A percentile compares a stretch with the other conserved stretches of the same genome.
These are phyloP conservation scores for Apocheima hispidaria DNA, from an alignment of 2,888 invertebrate species.

Conservation along the genomic window DNA sequence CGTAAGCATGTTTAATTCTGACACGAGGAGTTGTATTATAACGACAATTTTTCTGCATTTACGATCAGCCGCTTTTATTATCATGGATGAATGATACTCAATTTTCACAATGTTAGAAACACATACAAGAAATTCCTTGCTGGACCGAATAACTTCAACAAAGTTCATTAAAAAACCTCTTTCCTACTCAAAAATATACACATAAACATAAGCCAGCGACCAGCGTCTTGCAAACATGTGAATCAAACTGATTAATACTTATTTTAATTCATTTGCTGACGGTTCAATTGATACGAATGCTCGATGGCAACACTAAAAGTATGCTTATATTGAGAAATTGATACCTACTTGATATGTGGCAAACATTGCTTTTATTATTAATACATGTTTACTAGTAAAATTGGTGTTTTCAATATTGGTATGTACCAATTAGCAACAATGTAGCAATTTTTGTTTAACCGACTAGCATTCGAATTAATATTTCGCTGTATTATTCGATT, in stretches of 20 bases:
- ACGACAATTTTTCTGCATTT: no score
- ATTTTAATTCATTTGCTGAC: slow-evolving; percentile 19
- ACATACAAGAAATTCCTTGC: no score
- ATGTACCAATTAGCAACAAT: neutral
- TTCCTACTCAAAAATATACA: neutral
- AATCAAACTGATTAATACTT: slow-evolving; percentile 11
- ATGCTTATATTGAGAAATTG: neutral
- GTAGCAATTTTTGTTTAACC: neutral
- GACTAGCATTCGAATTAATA: neutral
- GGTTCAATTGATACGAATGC: slow-evolving; percentile 3
- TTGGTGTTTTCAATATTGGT: neutral
- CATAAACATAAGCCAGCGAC: slow-evolving; percentile 1
- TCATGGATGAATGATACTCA: no score
- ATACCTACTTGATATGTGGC: neutral
- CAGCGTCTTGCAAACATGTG: slow-evolving; percentile 25
- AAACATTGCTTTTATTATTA: neutral
- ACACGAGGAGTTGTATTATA: no score
- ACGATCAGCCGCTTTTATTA: no score
- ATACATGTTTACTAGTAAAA: neutral
- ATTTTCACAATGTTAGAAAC: no score
- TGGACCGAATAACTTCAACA: neutral
- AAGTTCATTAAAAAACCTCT: neutral
- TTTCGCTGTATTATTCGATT: neutral
- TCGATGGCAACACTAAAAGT: neutral
- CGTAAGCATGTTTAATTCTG: no score